phyloP scores from a whole-genome alignment of 2,113 vertebrate genomes.

The Rhabdomys dilectus region DNA sequence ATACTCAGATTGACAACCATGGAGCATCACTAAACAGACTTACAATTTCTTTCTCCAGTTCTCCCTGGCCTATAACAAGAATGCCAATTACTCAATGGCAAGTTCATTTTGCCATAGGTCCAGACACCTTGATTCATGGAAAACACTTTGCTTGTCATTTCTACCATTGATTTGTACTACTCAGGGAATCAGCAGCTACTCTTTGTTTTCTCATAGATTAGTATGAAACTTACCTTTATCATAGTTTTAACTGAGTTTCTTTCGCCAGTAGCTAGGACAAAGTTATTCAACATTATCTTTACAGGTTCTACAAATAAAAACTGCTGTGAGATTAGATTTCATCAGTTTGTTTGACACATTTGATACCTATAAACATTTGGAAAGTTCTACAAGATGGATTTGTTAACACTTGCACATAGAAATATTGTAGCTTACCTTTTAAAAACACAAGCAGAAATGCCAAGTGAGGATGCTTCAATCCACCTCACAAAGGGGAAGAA shows the following conservation, averaged over 20 bases:
- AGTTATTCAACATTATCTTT: neutral
- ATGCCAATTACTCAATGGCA: neutral
- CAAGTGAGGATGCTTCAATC: too few relatives aligned
- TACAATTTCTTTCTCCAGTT: neutral
- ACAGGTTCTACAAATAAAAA: neutral
- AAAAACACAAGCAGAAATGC: neutral
- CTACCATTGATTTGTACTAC: neutral
- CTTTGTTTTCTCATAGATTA: neutral
- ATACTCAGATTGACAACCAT: neutral
- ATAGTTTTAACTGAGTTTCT: neutral
- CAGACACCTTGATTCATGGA: neutral
- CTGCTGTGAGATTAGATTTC: neutral
- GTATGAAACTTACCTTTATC: neutral
- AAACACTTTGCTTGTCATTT: neutral
- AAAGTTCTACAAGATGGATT: constrained; percentile 41
- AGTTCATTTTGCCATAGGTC: neutral
- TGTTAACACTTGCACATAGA: neutral
- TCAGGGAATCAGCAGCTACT: neutral
- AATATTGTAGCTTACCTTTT: constrained; percentile 61
- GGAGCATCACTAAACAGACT: neutral
- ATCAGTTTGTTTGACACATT: neutral
- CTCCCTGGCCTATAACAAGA: neutral
- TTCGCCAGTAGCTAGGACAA: too few relatives aligned
- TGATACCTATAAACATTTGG: neutral
- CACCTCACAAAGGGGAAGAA: too few relatives aligned